These are phyloP conservation scores for Synchiropus splendidus DNA, from an alignment of 2,113 vertebrate species.

Conservation along the genomic window DNA sequence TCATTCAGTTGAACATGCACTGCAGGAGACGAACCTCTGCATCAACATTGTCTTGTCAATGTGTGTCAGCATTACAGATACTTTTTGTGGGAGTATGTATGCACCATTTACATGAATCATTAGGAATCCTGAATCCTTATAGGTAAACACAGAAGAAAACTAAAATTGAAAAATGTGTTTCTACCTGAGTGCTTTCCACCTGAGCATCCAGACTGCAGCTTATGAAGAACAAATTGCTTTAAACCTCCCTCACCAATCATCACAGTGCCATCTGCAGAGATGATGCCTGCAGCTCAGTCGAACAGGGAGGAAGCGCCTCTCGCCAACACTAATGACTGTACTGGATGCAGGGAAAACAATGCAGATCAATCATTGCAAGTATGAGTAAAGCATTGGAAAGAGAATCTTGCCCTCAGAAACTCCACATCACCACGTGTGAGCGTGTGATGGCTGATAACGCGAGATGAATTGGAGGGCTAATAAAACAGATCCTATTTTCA, in stretches of 20 bases:
- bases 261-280: constrained; percentile 14
- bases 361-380: neutral
- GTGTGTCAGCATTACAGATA: too few species aligned
- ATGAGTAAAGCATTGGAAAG: constrained; percentile 1
- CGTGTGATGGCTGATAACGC: constrained; percentile 2
- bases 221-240: constrained; percentile 17
- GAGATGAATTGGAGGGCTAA: constrained; percentile 18
- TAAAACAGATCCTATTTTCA: constrained; percentile 25
- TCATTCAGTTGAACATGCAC: too few species aligned
- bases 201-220: constrained; percentile 14
- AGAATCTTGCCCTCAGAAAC: neutral
- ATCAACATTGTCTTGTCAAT: too few species aligned
- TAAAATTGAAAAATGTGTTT: neutral
- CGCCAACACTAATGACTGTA: constrained; percentile 19
- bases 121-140: too few species aligned
- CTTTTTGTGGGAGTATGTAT: too few species aligned
- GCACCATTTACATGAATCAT: too few species aligned
- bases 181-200: constrained; percentile 23
- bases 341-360: constrained; percentile 5
- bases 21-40: too few species aligned
- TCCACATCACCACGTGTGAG: neutral
- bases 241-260: constrained; percentile 19
- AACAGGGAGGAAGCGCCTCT: constrained; percentile 9
- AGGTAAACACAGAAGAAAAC: constrained; percentile 15
- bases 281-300: constrained; percentile 16